These are phyloP conservation scores for Myopa tessellatipennis DNA, from an alignment of 2,888 invertebrate genomes.

Conservation along the genomic window DNA sequence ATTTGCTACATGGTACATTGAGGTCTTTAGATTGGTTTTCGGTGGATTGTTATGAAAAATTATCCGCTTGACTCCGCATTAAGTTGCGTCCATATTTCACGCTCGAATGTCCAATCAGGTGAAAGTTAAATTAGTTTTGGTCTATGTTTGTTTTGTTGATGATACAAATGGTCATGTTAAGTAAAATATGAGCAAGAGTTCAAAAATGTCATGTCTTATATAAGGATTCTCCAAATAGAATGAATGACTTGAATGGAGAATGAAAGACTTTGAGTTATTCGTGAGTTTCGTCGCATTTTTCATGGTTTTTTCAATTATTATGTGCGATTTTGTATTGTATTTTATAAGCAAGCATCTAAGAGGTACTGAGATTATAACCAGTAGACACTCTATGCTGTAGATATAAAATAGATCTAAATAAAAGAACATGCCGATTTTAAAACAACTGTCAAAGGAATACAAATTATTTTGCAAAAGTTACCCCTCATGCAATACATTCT, in stretches of 20 bases:
- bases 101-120: slow-evolving; percentile 31
- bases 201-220: neutral
- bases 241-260: neutral
- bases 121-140: slow-evolving; percentile 36
- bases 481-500: neutral
- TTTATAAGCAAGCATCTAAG: no score
- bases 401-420: no score
- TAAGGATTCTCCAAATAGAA: neutral
- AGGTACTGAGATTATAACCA: no score
- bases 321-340: no score
- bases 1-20: slow-evolving; percentile 40
- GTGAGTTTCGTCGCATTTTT: neutral
- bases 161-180: neutral
- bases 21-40: slow-evolving; percentile 53
- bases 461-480: neutral
- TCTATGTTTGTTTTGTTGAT: neutral
- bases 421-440: no score
- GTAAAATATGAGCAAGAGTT: neutral
- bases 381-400: no score
- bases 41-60: slow-evolving; percentile 61
- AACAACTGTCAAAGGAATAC: neutral
- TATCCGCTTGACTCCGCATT: slow-evolving; percentile 39
- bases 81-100: slow-evolving; percentile 23
- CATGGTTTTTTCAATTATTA: neutral
- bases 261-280: neutral